Evolutionary conservation across 2,113 vertebrate genomes (phyloP).

Genomic region (Dryoscopus gambensis): DNA sequence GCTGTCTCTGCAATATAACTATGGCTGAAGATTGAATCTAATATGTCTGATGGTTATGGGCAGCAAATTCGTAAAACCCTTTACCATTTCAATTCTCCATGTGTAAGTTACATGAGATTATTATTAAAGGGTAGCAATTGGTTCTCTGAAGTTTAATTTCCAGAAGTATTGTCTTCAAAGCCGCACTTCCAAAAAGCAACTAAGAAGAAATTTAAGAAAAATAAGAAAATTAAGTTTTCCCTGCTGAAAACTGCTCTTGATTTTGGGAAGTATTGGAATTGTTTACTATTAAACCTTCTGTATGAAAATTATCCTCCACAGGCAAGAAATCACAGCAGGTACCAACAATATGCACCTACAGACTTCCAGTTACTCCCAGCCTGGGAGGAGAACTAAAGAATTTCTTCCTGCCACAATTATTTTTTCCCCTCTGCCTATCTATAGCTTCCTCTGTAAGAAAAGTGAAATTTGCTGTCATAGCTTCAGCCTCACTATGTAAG

Average conservation of each 20-base stretch:
- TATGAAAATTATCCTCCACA: background rate
- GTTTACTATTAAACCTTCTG: background rate
- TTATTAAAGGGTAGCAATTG: background rate
- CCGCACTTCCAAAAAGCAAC: background rate
- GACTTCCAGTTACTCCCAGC: background rate
- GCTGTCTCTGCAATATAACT: background rate
- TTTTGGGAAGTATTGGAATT: background rate
- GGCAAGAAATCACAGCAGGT: constrained; percentile 16
- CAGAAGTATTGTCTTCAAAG: background rate
- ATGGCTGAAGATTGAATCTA: background rate
- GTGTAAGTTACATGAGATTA: background rate
- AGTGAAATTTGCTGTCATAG: constrained; percentile 31
- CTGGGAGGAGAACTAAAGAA: background rate
- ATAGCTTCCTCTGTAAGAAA: background rate
- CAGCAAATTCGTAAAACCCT: background rate
- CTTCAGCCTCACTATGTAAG: background rate
- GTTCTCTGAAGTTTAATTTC: background rate
- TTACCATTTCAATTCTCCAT: background rate
- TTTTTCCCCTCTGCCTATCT: background rate
- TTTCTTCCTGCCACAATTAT: background rate
- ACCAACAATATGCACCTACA: background rate
- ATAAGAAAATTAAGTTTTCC: background rate
- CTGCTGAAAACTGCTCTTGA: background rate
- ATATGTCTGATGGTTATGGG: background rate
- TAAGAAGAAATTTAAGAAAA: background rate